Evolutionary conservation across 2,888 invertebrate species (phyloP).

Genomic region (Hirtodrosophila trivittata): DNA sequence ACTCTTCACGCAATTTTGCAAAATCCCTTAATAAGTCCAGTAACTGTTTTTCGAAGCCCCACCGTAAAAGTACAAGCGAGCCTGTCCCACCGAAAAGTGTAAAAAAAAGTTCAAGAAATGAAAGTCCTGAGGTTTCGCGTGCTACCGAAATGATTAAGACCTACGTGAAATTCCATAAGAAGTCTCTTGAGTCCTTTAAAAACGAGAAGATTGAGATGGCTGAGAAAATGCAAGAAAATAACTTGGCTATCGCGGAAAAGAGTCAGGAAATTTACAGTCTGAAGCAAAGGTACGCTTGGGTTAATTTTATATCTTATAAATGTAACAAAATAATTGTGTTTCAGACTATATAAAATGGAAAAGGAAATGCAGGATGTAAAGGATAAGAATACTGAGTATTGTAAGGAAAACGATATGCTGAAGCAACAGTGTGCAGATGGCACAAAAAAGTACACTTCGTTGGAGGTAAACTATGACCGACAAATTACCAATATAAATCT

Average conservation of each 20-base stretch:
- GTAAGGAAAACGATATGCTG: not conserved
- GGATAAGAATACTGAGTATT: not conserved
- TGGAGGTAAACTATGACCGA: constrained; percentile 29
- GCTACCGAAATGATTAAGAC: not conserved
- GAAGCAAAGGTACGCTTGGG: constrained; percentile 15
- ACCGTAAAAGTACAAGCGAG: too few relatives aligned
- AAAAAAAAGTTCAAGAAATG: too few relatives aligned
- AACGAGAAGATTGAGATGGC: not conserved
- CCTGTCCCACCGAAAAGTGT: too few relatives aligned
- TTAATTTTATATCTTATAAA: too few relatives aligned
- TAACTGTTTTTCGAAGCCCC: too few relatives aligned
- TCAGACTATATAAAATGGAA: constrained; percentile 2
- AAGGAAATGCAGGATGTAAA: not conserved
- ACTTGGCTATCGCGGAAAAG: not conserved
- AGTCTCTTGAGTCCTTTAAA: not conserved
- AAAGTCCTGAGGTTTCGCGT: too few relatives aligned
- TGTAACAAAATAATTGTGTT: not conserved
- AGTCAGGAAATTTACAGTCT: constrained; percentile 15
- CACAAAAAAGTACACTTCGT: constrained; percentile 1
- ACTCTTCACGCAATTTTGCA: too few relatives aligned
- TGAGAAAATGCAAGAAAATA: constrained; percentile 9
- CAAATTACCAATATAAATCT: not conserved
- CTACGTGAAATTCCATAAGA: constrained; percentile 3
- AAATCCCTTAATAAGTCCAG: too few relatives aligned
- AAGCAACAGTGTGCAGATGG: not conserved